Evolutionary conservation across 2,113 vertebrate genomes (phyloP), one percentile per base, ranked within the genome.

Genomic region (Tylochromis polylepis): DNA sequence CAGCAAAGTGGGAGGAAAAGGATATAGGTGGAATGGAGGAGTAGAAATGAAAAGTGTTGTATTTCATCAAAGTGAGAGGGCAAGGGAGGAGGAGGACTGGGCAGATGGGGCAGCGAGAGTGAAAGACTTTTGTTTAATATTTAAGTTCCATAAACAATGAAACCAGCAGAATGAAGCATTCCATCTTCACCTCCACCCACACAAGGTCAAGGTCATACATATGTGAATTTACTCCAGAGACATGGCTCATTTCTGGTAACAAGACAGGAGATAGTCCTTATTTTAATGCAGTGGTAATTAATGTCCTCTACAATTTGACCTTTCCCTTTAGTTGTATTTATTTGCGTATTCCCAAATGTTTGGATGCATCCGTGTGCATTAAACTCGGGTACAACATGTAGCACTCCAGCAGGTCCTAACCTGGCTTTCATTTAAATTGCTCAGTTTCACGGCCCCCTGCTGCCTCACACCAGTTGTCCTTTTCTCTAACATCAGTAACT

Each of bases 81-180:
- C 79, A 82, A 38, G 6, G 16, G 27, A 89, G 55, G 46, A 81
- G 79, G 79, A 83, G 90, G 79, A 58, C 72, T 8, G 27, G 46
- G 36, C 22, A 57, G 87, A 84, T 41, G 14, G 49, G 27, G 27
- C 55, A 55, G 46, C 67, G 72, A 43, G 43, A 67, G 89, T 85
- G 65, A 87, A 88, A 88, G 88, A 85, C 67, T 91, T 92, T 65
- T 85, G 38, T 20, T 91, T 91, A 93, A 91, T 87, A 91, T 93
- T 87, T 90, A 58, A 88, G 16, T 55, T 1, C 3, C 27, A 89
- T 89, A 91, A 94, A 89, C 70, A 85, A 88, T 18, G 41, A 87
- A 55, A 82, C 90, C 88, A 93, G 91, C 91, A 88, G 78, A 94
- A 88, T 81, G 79, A 89, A 81, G 70, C 43, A 4, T 67, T 83